These are phyloP conservation scores for Chloebia gouldiae DNA, from an alignment of 2,113 vertebrate species.

Conservation along the genomic window DNA sequence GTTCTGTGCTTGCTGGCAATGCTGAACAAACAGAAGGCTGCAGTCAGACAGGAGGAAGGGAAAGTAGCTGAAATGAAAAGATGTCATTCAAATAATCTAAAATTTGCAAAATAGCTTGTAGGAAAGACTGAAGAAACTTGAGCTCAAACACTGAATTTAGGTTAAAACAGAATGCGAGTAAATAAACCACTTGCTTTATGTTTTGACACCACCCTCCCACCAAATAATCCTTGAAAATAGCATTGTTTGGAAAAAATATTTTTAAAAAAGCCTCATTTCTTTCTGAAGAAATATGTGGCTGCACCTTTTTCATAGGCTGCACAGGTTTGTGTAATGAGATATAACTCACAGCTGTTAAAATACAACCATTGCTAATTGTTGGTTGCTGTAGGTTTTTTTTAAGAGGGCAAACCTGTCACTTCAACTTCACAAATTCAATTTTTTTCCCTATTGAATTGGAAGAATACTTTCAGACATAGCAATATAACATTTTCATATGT, in stretches of 20 bases:
- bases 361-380: not conserved
- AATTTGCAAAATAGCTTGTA: not conserved
- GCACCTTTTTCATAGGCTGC: not conserved
- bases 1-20: not conserved
- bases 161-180: not conserved
- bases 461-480: not conserved
- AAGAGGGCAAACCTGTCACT: not conserved
- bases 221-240: not conserved
- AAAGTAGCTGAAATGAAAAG: not conserved
- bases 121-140: not conserved
- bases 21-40: not conserved
- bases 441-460: not conserved
- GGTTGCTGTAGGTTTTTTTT: not conserved
- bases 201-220: not conserved
- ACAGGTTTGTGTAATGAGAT: not conserved
- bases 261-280: not conserved
- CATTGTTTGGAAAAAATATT: not conserved
- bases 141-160: not conserved
- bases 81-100: not conserved
- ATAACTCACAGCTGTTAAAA: not conserved
- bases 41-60: not conserved
- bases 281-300: not conserved
- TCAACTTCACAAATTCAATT: not conserved
- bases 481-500: not conserved
- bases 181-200: not conserved